Conservation (phyloP, 1,140 invertebrate species). For the Cotesia typhae region DNA sequence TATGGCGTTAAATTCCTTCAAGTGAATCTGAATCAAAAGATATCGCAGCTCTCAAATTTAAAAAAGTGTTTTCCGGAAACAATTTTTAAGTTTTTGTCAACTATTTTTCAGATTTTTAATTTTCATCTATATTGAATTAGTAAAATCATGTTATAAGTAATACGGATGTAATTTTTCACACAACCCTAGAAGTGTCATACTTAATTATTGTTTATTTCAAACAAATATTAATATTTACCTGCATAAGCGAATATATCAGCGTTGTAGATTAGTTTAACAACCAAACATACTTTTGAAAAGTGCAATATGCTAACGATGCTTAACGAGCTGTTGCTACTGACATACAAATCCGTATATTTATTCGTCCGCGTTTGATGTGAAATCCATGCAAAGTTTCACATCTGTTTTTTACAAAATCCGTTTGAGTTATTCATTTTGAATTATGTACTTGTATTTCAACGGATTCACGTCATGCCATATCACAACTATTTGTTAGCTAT, state of each 20-base stretch:
- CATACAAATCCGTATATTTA: slow-evolving; percentile 58
- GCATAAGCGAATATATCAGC: slow-evolving; percentile 4
- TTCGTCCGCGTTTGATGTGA: slow-evolving; percentile 56
- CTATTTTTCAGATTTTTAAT: no score
- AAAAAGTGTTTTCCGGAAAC: no score
- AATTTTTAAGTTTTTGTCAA: no score
- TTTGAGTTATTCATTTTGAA: slow-evolving; percentile 47
- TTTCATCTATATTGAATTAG: no score
- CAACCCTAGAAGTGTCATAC: no score
- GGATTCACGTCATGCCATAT: slow-evolving; percentile 50
- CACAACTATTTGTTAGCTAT: slow-evolving; percentile 51
- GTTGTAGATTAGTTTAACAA: slow-evolving; percentile 21
- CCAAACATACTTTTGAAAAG: slow-evolving; percentile 10
- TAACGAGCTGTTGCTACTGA: slow-evolving; percentile 35
- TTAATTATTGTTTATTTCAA: no score
- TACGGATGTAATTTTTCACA: no score
- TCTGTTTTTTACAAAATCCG: slow-evolving; percentile 60
- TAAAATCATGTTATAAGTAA: no score
- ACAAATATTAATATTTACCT: slow-evolving; percentile 13
- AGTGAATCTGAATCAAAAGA: no score
- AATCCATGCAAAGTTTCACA: slow-evolving; percentile 52
- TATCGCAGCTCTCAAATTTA: no score
- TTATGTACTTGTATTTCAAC: slow-evolving; percentile 58
- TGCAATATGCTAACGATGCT: slow-evolving; percentile 39
- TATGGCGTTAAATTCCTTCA: no score